phyloP scores from a whole-genome alignment of 1,140 invertebrate species.

The Colletes latitarsis region DNA sequence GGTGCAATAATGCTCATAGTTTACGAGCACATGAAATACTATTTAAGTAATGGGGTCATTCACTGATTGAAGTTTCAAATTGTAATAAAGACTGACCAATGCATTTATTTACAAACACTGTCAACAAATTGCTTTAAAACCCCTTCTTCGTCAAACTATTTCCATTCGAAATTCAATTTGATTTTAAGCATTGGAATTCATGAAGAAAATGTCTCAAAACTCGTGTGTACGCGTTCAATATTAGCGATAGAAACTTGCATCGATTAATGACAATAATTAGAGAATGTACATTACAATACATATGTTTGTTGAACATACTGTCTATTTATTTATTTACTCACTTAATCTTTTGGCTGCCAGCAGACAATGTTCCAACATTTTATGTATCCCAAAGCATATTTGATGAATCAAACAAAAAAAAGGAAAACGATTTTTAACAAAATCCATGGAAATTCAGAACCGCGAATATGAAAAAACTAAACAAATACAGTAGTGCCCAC shows the following conservation, averaged over 20 bases:
- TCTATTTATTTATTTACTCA: constrained; percentile 18
- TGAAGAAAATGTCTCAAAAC: background rate
- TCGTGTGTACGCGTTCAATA: too few species aligned
- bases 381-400: too few species aligned
- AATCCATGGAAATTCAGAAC: too few species aligned
- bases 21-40: constrained; percentile 90
- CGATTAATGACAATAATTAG: background rate
- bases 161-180: constrained; percentile 4
- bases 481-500: too few species aligned
- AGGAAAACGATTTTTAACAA: too few species aligned
- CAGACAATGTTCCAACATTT: too few species aligned
- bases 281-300: background rate
- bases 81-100: constrained; percentile 3
- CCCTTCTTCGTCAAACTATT: background rate
- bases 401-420: too few species aligned
- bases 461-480: too few species aligned
- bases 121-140: constrained; percentile 8
- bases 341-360: too few species aligned
- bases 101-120: constrained; percentile 44
- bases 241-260: background rate
- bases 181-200: background rate
- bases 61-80: constrained; percentile 11
- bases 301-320: background rate
- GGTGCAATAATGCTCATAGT: constrained; percentile 95
- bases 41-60: constrained; percentile 76